Evolutionary conservation across 1,140 invertebrate genomes (phyloP).

Genomic region (Pachypeltis micranthus): DNA sequence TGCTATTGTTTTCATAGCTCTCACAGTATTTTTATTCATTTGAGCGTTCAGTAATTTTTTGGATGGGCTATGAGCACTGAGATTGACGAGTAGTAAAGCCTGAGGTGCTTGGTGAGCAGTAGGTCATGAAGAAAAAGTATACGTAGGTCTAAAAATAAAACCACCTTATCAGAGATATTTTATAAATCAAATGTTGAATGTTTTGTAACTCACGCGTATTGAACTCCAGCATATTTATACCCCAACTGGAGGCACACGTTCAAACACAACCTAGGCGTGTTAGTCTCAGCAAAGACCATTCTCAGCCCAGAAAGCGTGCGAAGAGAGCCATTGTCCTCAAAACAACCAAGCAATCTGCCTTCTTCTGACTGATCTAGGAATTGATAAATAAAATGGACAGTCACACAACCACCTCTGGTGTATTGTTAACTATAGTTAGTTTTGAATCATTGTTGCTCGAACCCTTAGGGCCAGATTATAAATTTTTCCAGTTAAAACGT

Average conservation of each 20-base stretch:
- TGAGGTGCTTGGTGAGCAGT: too few relatives aligned
- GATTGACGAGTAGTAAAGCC: too few relatives aligned
- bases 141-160: too few relatives aligned
- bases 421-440: too few relatives aligned
- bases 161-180: neutral
- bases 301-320: constrained; percentile 16
- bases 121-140: neutral
- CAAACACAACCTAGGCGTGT: constrained; percentile 22
- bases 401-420: too few relatives aligned
- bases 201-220: constrained; percentile 23
- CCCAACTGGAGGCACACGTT: constrained; percentile 21
- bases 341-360: constrained; percentile 25
- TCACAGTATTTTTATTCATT: too few relatives aligned
- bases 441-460: too few relatives aligned
- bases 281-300: constrained; percentile 20
- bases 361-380: constrained; percentile 17
- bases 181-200: neutral
- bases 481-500: too few relatives aligned
- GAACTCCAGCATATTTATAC: constrained; percentile 20
- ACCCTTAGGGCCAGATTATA: too few relatives aligned
- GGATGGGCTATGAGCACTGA: too few relatives aligned
- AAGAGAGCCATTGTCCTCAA: constrained; percentile 7
- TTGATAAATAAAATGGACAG: neutral
- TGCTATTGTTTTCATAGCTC: too few relatives aligned
- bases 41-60: too few relatives aligned